Evolutionary conservation across 1,140 invertebrate species (phyloP).

Genomic region (Drosophila micromelanica): DNA sequence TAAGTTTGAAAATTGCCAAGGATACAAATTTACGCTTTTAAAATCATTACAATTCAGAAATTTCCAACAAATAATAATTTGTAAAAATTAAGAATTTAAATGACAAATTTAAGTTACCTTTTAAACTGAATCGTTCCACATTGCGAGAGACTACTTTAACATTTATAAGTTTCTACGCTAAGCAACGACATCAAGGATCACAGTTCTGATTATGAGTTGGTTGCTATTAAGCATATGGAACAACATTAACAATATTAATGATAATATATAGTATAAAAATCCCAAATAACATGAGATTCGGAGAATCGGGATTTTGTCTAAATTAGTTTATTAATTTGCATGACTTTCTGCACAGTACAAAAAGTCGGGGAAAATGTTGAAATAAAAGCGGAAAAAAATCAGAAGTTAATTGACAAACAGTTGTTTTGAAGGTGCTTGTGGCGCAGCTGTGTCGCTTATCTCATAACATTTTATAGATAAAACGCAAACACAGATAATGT

Average conservation of each 20-base stretch:
- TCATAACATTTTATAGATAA: conserved; percentile 37
- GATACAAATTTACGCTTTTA: no score
- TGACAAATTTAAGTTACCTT: neutral
- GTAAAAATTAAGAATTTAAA: no score
- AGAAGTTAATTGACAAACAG: conserved; percentile 20
- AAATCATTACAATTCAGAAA: no score
- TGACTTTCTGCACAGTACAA: conserved; percentile 9
- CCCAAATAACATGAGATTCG: conserved; percentile 6
- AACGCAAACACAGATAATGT: conserved; percentile 26
- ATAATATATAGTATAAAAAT: neutral
- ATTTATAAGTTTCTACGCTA: neutral
- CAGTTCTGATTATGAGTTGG: neutral
- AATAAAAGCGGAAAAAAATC: conserved; percentile 1
- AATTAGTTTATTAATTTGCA: conserved; percentile 31
- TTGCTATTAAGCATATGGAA: neutral
- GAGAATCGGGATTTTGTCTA: neutral
- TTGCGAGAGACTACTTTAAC: neutral
- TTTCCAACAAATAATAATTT: no score
- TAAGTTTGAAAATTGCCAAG: no score
- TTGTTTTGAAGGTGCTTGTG: conserved; percentile 9
- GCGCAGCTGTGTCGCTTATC: conserved; percentile 49
- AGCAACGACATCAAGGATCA: neutral
- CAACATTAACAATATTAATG: neutral
- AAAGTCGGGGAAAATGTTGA: conserved; percentile 5
- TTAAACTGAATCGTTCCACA: no score